These are phyloP conservation scores for Ostrea edulis DNA, from an alignment of 1,140 invertebrate species.

Conservation along the genomic window DNA sequence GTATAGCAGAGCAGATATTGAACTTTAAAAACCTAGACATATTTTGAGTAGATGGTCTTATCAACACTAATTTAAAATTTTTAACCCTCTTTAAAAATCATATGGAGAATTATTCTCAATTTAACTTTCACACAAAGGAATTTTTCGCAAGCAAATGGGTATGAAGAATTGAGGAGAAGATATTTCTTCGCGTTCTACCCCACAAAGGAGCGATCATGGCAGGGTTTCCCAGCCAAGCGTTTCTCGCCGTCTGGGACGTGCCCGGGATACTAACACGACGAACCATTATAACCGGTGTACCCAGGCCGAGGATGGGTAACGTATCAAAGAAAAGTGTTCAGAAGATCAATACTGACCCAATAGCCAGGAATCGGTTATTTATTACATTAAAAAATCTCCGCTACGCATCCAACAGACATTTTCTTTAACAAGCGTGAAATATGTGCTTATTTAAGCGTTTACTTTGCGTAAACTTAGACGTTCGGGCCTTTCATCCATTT, in stretches of 20 bases:
- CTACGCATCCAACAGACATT: background rate
- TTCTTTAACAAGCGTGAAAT: slow-evolving; percentile 6
- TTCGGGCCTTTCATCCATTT: background rate
- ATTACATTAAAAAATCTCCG: background rate
- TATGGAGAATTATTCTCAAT: slow-evolving; percentile 32
- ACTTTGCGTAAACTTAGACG: background rate
- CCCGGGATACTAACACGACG: background rate
- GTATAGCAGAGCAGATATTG: slow-evolving; percentile 25
- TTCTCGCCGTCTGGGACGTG: too few species aligned
- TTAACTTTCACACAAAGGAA: slow-evolving; percentile 39
- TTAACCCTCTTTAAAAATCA: slow-evolving; percentile 38
- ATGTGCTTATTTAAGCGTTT: slow-evolving; percentile 12
- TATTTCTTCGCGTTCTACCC: background rate
- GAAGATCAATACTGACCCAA: background rate
- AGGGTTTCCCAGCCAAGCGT: background rate
- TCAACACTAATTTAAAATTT: background rate
- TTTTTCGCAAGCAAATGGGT: slow-evolving; percentile 6
- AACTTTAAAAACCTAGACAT: slow-evolving; percentile 29
- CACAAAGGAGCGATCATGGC: background rate
- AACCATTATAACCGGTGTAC: background rate
- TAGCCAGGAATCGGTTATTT: background rate
- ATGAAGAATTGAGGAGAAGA: background rate
- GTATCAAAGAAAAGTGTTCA: background rate
- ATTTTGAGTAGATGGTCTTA: slow-evolving; percentile 26
- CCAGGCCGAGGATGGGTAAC: background rate